Conservation (phyloP, 2,888 invertebrate genomes). For the Lasius fuliginosus region DNA sequence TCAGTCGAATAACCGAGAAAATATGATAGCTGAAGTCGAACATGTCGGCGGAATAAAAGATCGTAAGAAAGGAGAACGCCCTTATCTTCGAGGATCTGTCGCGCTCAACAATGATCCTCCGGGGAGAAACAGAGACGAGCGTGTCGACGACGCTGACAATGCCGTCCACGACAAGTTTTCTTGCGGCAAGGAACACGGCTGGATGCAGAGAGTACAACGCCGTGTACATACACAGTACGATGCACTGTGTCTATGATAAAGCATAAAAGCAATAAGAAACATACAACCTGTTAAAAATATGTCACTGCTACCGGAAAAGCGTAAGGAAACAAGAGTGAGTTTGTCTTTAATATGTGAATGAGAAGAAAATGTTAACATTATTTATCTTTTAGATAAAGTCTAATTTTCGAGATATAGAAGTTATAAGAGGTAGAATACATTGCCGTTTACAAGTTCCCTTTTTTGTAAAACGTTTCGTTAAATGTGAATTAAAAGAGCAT, state of each 20-base stretch:
- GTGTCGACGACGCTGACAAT: conserved; percentile 52
- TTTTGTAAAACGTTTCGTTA: not conserved
- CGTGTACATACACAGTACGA: conserved; percentile 6
- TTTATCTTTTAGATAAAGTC: conserved; percentile 14
- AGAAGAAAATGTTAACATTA: not conserved
- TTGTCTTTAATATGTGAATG: not conserved
- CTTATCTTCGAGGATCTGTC: conserved; percentile 44
- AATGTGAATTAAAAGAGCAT: not conserved
- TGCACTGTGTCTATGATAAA: conserved; percentile 41
- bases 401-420: conserved; percentile 30
- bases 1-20: not conserved
- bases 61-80: conserved; percentile 15
- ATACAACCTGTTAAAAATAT: conserved; percentile 42
- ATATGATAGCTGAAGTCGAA: conserved; percentile 11
- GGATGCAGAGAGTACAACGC: conserved; percentile 45
- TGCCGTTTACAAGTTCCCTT: not conserved
- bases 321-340: conserved; percentile 17
- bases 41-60: not conserved
- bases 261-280: conserved; percentile 31
- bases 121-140: conserved; percentile 47
- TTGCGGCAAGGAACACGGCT: conserved; percentile 42
- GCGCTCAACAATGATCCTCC: conserved; percentile 47
- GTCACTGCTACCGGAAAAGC: conserved; percentile 22
- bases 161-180: conserved; percentile 48
- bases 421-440: not conserved